Evolutionary conservation across 2,797 vertebrate species (phyloP).

Genomic region (Lacerta bilineata): DNA sequence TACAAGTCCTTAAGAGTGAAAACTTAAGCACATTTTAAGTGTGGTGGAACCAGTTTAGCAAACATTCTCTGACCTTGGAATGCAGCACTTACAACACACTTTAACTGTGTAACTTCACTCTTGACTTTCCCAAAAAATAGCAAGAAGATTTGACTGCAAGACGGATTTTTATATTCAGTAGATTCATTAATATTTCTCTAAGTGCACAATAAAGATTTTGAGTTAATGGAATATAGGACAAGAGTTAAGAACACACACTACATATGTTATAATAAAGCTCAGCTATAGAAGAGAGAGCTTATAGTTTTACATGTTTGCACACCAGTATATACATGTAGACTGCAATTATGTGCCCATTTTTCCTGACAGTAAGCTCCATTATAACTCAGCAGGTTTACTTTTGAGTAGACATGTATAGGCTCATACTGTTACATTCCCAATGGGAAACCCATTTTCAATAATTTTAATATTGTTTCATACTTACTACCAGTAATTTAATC

Average conservation of each 20-base stretch:
- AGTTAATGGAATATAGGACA: neutral
- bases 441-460: neutral
- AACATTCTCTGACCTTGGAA: neutral
- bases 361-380: no score
- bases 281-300: neutral
- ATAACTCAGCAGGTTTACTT: no score
- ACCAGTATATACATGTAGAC: conserved; percentile 4
- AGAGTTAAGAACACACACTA: neutral
- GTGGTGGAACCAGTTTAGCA: neutral
- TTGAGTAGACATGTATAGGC: no score
- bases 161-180: neutral
- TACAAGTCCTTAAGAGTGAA: neutral
- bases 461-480: neutral
- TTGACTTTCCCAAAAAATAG: neutral
- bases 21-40: neutral
- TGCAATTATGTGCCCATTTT: no score
- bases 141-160: neutral
- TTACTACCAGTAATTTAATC: neutral
- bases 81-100: neutral
- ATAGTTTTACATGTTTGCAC: neutral
- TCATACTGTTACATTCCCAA: rapidly evolving
- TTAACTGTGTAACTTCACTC: neutral
- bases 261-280: neutral
- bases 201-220: neutral
- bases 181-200: neutral